Conservation (phyloP, 1,140 invertebrate genomes). For the Mizuhopecten yessoensis region DNA sequence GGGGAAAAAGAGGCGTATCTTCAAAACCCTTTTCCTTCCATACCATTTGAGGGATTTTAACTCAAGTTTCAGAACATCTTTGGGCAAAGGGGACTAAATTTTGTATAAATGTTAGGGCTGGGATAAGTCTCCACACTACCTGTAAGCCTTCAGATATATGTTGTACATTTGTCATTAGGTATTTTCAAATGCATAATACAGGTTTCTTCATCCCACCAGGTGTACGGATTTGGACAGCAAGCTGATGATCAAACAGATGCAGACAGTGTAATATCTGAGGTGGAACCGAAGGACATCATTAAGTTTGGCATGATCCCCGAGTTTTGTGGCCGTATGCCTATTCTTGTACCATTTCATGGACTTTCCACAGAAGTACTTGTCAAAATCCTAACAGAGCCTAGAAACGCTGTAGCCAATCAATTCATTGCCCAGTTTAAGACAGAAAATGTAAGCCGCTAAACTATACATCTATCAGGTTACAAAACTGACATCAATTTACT, state of each 20-base stretch:
- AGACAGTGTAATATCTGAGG: slow-evolving; percentile 91
- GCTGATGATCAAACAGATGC: slow-evolving; percentile 85
- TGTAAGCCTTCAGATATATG: too few species aligned
- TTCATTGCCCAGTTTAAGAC: slow-evolving; percentile 91
- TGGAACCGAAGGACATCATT: slow-evolving; percentile 98
- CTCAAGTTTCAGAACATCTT: too few species aligned
- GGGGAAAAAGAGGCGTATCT: too few species aligned
- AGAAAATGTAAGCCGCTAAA: slow-evolving; percentile 86
- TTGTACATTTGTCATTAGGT: too few species aligned
- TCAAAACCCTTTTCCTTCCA: too few species aligned
- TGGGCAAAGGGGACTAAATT: too few species aligned
- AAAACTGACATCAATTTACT: too few species aligned
- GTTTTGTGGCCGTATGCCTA: slow-evolving; percentile 92
- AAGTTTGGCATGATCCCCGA: slow-evolving; percentile 94
- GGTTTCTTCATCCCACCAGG: background rate
- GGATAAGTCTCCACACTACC: too few species aligned
- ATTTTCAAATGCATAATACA: too few species aligned
- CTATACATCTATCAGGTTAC: too few species aligned
- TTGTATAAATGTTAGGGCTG: too few species aligned
- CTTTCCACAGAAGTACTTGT: slow-evolving; percentile 95
- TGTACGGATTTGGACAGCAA: slow-evolving; percentile 55
- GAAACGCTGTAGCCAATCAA: slow-evolving; percentile 96
- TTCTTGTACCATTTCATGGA: slow-evolving; percentile 98
- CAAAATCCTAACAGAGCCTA: slow-evolving; percentile 97
- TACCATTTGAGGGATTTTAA: too few species aligned